Conservation (phyloP, 2,888 invertebrate genomes). For the Callyntrura guangdongensis region DNA sequence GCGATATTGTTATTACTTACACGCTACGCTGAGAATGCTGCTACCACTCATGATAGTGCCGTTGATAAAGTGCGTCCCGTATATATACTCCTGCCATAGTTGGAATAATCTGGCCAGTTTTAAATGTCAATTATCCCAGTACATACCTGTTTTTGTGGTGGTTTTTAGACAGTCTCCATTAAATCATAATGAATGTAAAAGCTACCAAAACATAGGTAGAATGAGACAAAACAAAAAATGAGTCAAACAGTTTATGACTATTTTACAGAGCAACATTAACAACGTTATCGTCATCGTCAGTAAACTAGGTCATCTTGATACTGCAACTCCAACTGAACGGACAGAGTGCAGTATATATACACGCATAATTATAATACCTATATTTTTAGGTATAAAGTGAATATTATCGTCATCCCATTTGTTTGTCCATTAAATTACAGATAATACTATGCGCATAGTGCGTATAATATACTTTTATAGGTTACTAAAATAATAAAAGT, state of each 20-base stretch:
- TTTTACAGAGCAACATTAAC: slow-evolving; percentile 12
- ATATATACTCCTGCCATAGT: slow-evolving; percentile 26
- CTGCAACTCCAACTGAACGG: slow-evolving; percentile 19
- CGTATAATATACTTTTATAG: background rate
- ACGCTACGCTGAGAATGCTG: background rate
- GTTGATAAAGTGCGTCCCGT: too few relatives aligned
- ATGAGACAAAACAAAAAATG: slow-evolving; percentile 27
- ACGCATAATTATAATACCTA: slow-evolving; percentile 34
- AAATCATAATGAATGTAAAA: background rate
- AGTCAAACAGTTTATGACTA: slow-evolving; percentile 44
- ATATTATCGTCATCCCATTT: background rate
- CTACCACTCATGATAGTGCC: background rate
- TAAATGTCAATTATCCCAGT: slow-evolving; percentile 19
- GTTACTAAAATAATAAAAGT: slow-evolving; percentile 30
- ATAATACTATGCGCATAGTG: background rate
- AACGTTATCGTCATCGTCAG: too few relatives aligned
- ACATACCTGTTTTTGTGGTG: slow-evolving; percentile 20
- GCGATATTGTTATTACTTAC: slow-evolving; percentile 15
- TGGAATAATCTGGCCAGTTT: slow-evolving; percentile 20
- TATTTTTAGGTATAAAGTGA: background rate
- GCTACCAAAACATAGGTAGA: background rate
- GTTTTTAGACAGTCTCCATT: background rate
- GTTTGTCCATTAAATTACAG: slow-evolving; percentile 17
- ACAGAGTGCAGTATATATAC: background rate
- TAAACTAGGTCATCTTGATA: slow-evolving; percentile 53